A percentile compares a stretch with the other conserved stretches of the same genome.
Conservation (phyloP, 2,113 vertebrate genomes). For the Picathartes gymnocephalus region DNA sequence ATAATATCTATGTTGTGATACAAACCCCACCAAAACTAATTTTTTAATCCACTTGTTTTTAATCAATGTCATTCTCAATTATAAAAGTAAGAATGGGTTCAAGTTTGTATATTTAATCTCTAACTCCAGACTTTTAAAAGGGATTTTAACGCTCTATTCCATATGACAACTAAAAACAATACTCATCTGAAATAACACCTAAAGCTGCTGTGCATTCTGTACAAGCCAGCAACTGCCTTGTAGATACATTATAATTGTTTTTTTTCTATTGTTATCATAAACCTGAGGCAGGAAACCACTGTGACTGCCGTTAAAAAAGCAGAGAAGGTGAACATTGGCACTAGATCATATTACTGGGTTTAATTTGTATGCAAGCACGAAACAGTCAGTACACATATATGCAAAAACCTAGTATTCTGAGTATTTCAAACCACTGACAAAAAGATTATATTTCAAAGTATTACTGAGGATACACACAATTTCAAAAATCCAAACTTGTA, state of each 20-base stretch:
- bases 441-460: neutral
- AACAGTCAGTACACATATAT: neutral
- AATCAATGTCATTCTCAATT: neutral
- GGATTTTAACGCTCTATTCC: neutral
- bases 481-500: neutral
- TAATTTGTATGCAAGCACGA: neutral
- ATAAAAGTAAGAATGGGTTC: neutral
- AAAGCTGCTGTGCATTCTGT: neutral
- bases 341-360: neutral
- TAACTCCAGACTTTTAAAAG: neutral
- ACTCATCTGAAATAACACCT: neutral
- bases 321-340: neutral
- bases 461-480: neutral
- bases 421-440: neutral
- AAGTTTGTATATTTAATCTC: neutral
- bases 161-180: fast-evolving
- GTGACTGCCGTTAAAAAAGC: neutral
- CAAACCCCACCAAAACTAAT: neutral
- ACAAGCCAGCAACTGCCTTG: neutral
- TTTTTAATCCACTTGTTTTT: neutral
- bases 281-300: neutral
- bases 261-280: neutral
- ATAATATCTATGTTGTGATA: neutral
- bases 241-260: neutral
- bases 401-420: neutral